These are phyloP conservation scores for Hydroisotoma schaefferi DNA, from an alignment of 2,888 invertebrate genomes.

Conservation along the genomic window DNA sequence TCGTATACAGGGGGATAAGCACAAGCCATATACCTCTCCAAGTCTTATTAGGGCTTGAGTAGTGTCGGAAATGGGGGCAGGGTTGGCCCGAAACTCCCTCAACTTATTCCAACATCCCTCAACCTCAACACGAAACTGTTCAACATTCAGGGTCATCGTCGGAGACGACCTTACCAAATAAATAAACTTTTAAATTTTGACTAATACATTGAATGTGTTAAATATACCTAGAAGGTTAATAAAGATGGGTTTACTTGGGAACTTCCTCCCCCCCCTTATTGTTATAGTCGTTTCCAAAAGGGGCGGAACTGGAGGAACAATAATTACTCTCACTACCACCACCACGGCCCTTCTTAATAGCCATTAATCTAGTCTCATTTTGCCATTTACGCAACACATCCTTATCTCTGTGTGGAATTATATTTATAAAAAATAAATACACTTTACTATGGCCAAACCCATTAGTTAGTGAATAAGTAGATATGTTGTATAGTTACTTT, in stretches of 20 bases:
- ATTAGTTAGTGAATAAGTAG: neutral
- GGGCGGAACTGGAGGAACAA: conserved; percentile 14
- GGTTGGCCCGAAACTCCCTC: conserved; percentile 25
- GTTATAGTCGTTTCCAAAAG: conserved; percentile 31
- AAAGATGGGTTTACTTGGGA: too few species aligned
- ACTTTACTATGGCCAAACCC: neutral
- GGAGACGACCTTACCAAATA: neutral
- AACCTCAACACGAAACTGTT: conserved; percentile 22
- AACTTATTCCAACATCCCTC: conserved; percentile 24
- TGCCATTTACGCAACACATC: conserved; percentile 34
- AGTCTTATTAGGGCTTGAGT: conserved; percentile 25
- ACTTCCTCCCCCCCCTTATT: neutral
- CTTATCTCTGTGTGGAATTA: conserved; percentile 20
- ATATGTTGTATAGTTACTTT: conserved; percentile 21
- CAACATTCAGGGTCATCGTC: neutral
- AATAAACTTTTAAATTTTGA: neutral
- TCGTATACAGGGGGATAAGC: too few species aligned
- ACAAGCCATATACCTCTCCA: conserved; percentile 32
- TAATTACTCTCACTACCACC: neutral
- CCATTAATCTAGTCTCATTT: conserved; percentile 25
- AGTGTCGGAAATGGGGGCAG: conserved; percentile 25
- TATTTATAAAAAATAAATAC: neutral
- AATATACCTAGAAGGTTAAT: too few species aligned
- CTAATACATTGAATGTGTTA: too few species aligned
- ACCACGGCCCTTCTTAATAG: conserved; percentile 23